phyloP scores from a whole-genome alignment of 1,140 invertebrate genomes.

The Trachelipus rathkii region DNA sequence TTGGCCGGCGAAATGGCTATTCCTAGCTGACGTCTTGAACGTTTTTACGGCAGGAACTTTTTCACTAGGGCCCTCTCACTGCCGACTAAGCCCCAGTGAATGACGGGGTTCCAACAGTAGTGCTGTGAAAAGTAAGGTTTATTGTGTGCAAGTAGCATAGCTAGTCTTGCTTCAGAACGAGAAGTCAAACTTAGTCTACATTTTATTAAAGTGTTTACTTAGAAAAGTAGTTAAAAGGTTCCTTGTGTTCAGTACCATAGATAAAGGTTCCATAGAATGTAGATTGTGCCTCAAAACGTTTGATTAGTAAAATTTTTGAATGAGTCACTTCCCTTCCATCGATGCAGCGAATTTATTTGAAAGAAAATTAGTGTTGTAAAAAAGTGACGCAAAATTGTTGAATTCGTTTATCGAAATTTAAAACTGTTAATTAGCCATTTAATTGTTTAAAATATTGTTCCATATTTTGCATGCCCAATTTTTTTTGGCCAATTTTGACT shows the following conservation, averaged over 20 bases:
- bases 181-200: not conserved
- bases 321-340: not conserved
- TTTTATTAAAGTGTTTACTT: too few species aligned
- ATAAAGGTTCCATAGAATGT: not conserved
- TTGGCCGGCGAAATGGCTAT: slow-evolving; percentile 5
- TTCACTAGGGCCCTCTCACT: not conserved
- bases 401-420: not conserved
- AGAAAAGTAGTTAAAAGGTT: not conserved
- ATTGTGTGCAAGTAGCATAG: not conserved
- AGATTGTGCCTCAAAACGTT: not conserved
- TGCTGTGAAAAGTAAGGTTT: not conserved
- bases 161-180: not conserved
- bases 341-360: not conserved
- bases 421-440: not conserved
- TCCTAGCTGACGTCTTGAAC: not conserved
- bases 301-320: not conserved
- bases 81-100: slow-evolving; percentile 4
- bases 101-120: not conserved
- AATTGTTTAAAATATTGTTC: too few species aligned
- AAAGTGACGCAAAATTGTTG: not conserved
- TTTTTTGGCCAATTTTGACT: not conserved
- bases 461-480: too few species aligned
- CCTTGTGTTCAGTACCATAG: slow-evolving; percentile 9
- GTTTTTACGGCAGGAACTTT: slow-evolving; percentile 7
- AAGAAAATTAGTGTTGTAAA: not conserved